phyloP scores from a whole-genome alignment of 2,113 vertebrate genomes.

The Phyllostomus discolor region DNA sequence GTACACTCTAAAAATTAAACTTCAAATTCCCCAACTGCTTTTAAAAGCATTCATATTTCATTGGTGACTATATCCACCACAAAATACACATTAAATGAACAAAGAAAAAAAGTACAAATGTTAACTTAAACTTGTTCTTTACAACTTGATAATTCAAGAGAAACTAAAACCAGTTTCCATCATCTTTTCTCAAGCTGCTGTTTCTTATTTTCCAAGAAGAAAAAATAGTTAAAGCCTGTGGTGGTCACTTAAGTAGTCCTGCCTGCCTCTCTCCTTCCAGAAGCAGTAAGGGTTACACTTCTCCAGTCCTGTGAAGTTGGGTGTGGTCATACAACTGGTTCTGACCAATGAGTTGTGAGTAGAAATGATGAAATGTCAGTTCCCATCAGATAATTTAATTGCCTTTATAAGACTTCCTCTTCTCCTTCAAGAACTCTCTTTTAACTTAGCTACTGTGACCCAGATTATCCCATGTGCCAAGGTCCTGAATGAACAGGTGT shows the following conservation, averaged over 20 bases:
- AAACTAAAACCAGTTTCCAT: constrained; percentile 4
- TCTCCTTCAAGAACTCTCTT: background rate
- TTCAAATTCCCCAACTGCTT: background rate
- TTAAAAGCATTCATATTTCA: background rate
- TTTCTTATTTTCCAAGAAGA: constrained; percentile 1
- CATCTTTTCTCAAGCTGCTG: background rate
- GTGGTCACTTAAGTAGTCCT: background rate
- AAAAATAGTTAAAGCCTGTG: background rate
- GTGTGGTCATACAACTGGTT: background rate
- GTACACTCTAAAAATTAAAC: background rate
- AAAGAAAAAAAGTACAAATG: background rate
- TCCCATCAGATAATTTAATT: background rate
- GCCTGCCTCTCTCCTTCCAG: background rate
- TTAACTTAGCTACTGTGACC: background rate
- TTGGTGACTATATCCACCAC: background rate
- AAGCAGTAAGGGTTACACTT: background rate
- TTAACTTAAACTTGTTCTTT: background rate
- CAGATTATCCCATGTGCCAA: background rate
- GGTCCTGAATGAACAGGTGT: background rate
- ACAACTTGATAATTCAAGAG: background rate
- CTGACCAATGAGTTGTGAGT: background rate
- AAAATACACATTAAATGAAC: constrained; percentile 7
- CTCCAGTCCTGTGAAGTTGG: background rate
- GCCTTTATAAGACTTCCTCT: background rate
- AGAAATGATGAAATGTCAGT: background rate